Evolutionary conservation across 2,113 vertebrate genomes (phyloP).

Genomic region (Sialia sialis): DNA sequence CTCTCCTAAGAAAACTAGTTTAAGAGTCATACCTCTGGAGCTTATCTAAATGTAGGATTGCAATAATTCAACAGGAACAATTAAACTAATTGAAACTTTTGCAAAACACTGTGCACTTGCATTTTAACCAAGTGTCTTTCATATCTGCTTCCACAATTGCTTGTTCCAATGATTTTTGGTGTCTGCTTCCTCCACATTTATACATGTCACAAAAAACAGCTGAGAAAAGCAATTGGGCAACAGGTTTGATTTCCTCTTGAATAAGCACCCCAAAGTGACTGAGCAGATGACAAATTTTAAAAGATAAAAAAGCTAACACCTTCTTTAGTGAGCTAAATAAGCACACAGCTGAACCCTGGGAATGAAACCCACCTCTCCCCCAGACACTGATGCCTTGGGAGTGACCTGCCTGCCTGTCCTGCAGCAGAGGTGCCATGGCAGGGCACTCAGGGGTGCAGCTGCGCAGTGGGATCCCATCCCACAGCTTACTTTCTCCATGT

Average conservation of each 20-base stretch:
- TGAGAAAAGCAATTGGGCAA: neutral
- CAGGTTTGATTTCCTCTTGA: neutral
- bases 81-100: neutral
- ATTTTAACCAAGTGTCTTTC: neutral
- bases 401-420: neutral
- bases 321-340: neutral
- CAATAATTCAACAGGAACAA: neutral
- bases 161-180: neutral
- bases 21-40: neutral
- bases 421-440: neutral
- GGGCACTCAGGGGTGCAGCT: neutral
- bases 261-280: neutral
- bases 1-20: neutral
- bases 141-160: neutral
- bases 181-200: neutral
- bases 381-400: rapidly evolving
- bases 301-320: rapidly evolving
- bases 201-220: neutral
- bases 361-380: neutral
- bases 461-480: neutral
- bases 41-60: neutral
- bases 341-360: neutral
- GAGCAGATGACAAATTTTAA: neutral
- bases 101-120: neutral
- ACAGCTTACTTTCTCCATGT: neutral